Conservation (phyloP, 2,888 invertebrate species). For the Siphlonurus alternatus region DNA sequence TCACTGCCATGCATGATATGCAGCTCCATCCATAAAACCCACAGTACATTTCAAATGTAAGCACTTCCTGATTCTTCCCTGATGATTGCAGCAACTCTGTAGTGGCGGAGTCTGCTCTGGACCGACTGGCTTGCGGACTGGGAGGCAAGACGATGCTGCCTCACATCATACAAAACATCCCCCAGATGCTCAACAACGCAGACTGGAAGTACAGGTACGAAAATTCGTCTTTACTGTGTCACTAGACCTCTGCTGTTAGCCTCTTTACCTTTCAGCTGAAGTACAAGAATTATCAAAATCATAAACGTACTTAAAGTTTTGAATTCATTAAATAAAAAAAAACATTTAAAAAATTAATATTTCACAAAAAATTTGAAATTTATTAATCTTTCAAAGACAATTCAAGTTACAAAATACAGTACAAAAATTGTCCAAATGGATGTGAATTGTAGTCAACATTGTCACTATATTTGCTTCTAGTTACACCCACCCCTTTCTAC, state of each 20-base stretch:
- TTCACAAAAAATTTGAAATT: too few relatives aligned
- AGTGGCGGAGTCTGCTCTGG: conserved; percentile 90
- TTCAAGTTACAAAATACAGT: too few relatives aligned
- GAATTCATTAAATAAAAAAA: too few relatives aligned
- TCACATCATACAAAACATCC: conserved; percentile 69
- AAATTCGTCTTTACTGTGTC: conserved; percentile 5
- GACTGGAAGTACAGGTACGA: conserved; percentile 62
- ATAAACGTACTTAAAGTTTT: too few relatives aligned
- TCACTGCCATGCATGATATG: too few relatives aligned
- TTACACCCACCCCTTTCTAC: neutral
- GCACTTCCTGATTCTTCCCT: neutral
- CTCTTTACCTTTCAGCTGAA: too few relatives aligned
- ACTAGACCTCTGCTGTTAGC: too few relatives aligned
- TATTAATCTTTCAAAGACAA: too few relatives aligned
- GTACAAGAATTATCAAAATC: too few relatives aligned
- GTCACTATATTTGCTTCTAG: neutral
- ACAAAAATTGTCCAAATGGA: too few relatives aligned
- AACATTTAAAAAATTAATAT: too few relatives aligned
- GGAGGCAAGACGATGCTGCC: conserved; percentile 87
- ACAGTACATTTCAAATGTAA: neutral
- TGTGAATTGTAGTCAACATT: neutral
- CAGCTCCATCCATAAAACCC: too few relatives aligned
- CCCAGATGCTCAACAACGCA: conserved; percentile 65
- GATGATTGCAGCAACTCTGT: conserved; percentile 60
- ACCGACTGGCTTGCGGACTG: conserved; percentile 92